Percentiles rank a stretch among this genome's conserved stretches.
Evolutionary conservation across 2,888 invertebrate species (phyloP).

Genomic region (Chrysolina haemoptera): DNA sequence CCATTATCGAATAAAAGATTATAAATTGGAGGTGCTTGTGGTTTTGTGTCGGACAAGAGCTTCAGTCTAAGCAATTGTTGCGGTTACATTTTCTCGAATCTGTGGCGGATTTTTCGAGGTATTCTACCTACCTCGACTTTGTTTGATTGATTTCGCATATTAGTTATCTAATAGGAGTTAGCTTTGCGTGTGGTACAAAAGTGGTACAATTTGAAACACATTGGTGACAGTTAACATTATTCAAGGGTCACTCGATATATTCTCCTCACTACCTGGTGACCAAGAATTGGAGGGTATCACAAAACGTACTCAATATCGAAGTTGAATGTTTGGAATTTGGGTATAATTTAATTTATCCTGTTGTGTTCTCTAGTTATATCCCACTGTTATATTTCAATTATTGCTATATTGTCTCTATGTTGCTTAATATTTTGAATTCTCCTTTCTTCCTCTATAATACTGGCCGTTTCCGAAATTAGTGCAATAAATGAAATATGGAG

Average conservation of each 20-base stretch:
- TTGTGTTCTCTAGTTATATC: too few relatives aligned
- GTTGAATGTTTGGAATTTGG: too few relatives aligned
- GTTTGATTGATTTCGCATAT: constrained; percentile 17
- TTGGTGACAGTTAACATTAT: not conserved
- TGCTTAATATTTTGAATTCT: too few relatives aligned
- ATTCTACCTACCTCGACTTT: too few relatives aligned
- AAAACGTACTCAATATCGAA: too few relatives aligned
- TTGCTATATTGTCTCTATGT: too few relatives aligned
- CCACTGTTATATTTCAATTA: too few relatives aligned
- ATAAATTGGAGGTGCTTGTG: constrained; percentile 68
- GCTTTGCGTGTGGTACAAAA: constrained; percentile 1
- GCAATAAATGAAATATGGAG: too few relatives aligned
- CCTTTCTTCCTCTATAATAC: too few relatives aligned
- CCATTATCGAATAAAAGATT: constrained; percentile 67
- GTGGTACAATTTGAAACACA: not conserved
- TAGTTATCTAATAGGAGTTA: not conserved
- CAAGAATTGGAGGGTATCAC: not conserved
- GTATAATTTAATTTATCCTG: too few relatives aligned
- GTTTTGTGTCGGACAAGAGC: constrained; percentile 52
- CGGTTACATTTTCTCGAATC: constrained; percentile 47
- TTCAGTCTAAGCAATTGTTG: constrained; percentile 60
- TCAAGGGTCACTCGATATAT: not conserved
- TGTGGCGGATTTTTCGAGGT: constrained; percentile 36
- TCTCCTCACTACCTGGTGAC: not conserved
- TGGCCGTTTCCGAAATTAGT: too few relatives aligned